A percentile compares a stretch with the other conserved stretches of the same genome.
Conservation (phyloP, 2,113 vertebrate genomes). For the Tympanuchus pallidicinctus region DNA sequence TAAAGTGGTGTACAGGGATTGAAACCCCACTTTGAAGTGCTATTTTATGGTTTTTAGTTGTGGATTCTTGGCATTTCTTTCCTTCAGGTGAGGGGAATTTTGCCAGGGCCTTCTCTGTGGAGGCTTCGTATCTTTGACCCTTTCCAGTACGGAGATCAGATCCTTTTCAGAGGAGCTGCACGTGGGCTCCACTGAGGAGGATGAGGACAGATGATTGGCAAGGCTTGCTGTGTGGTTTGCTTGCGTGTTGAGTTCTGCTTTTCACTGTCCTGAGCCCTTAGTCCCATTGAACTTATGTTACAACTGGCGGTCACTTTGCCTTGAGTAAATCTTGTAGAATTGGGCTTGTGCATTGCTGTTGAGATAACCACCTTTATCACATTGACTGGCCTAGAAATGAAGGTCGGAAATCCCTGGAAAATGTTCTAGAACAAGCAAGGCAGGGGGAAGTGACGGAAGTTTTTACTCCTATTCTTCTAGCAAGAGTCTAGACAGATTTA, state of each 20-base stretch:
- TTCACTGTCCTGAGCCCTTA: not conserved
- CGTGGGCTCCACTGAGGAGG: not conserved
- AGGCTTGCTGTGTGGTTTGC: not conserved
- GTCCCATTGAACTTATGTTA: not conserved
- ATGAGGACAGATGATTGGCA: not conserved
- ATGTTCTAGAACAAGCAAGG: not conserved
- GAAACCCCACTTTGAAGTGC: not conserved
- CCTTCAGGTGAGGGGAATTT: not conserved
- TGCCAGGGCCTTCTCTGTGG: not conserved
- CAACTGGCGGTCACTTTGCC: not conserved
- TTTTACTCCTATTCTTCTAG: not conserved
- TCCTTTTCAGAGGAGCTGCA: not conserved
- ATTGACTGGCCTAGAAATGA: not conserved
- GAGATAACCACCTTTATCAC: not conserved
- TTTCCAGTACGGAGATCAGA: not conserved
- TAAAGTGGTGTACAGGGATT: not conserved
- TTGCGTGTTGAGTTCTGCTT: not conserved
- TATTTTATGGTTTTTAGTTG: not conserved
- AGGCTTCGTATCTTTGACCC: not conserved
- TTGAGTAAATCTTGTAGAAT: not conserved
- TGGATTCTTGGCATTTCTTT: not conserved
- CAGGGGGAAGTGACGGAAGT: not conserved
- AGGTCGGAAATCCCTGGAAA: constrained; percentile 11
- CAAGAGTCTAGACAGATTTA: not conserved
- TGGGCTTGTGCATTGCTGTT: not conserved